Base-by-base conservation (phyloP, 2,113 vertebrate genomes). In the Steatornis caripensis region DNA sequence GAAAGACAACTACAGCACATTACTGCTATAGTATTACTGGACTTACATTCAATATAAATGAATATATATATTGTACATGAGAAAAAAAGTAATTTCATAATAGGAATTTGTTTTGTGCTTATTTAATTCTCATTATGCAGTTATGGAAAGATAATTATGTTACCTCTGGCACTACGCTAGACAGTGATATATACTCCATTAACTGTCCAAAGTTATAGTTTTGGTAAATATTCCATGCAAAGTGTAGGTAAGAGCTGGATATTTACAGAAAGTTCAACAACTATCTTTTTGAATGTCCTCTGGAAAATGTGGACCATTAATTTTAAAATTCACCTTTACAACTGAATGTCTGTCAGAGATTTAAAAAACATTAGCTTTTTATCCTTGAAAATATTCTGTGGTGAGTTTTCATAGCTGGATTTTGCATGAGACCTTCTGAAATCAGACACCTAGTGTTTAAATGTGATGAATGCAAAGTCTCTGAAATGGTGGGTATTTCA, bases 71-170 rank as follows among this genome's bases (percentile, higher is more conserved):
- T 92, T 89, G 90, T 96, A 97, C 84, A 96, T 93, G 61, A 95
- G 95, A 65, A 95, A 95, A 82, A 95, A 85, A 79, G 84, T 97
- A 20, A 95, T 96, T 98, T 98, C 97, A 37, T 85, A 97, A 97
- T 98, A 98, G 94, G 68, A 96, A 75, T 96, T 97, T 95, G 97
- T 89, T 98, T 97, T 95, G 96, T 98, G 97, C 95, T 96, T 96
- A 95, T 89, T 95, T 87, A 86, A 49, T n/a, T 90, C 62, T 69
- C 58, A 94, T 97, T 87, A 94, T 84, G 71, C 87, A 94, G 80
- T 97, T 94, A 78, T 32, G 58, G 97, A 95, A 95, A 85, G 48
- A 94, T 88, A 88, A 90, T 82, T 79, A 76, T 95, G 87, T 89
- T 86, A 91, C 74, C 72, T 95, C 94, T 84, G 95, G 94, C 88